Evolutionary conservation across 1,140 invertebrate species (phyloP), one percentile per base, ranked within the genome.

Genomic region (Atta cephalotes): DNA sequence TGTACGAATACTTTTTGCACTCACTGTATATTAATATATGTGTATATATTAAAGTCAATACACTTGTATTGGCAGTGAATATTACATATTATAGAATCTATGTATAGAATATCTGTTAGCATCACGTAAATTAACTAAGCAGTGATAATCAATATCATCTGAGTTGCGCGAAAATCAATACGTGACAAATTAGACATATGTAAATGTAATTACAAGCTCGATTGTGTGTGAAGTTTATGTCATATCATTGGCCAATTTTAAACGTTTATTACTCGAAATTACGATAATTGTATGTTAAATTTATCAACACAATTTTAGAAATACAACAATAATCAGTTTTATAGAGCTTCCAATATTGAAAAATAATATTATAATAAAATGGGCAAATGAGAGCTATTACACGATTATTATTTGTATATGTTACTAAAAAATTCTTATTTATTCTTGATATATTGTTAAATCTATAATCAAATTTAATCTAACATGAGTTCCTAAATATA

Each of bases 111-210:
- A 0, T n/a, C 14, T 16, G 1, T 16, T 25, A 21, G n/a, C 45
- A 45, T 49, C 49, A 14, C 25, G 66, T 35, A 49, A 51, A 70
- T 70, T 51, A 70, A 21, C 39, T 51, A 70, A 70, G 39, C 21
- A 70, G 16, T 70, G 66, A 14, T 51, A 70, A 70, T 70, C 66
- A 70, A 70, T 70, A 70, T 70, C 39, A 70, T 21, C 66, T 51
- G 66, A 70, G 39, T 70, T 51, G 66, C 14, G 39, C 14, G 39
- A 70, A 49, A 70, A 70, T 70, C 66, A 70, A 70, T 70, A 49
- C 39, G 18, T 70, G 21, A 49, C 66, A 51, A 70, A 70, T 51
- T 14, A 70, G 39, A 28, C 14, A 21, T 10, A 14, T 51, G 39
- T 70, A 70, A 70, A 70, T 5, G 66, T 51, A 70, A 70, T 70